Evolutionary conservation across 2,797 vertebrate genomes (phyloP), one percentile per base, ranked within the genome.

Genomic region (Takifugu ocellatus): DNA sequence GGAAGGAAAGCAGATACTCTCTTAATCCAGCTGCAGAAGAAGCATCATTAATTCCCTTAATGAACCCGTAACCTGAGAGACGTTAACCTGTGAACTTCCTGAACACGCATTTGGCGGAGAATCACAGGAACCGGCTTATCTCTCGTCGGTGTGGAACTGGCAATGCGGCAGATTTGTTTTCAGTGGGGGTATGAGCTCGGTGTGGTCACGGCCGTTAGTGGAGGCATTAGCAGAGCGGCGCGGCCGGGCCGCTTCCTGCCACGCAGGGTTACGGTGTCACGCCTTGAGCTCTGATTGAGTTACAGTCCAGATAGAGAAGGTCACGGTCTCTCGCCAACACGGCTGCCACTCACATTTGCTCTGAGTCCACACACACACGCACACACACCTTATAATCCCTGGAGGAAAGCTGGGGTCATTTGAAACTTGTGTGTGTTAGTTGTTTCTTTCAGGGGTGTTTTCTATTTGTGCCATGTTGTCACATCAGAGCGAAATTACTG

Each of bases 131-230:
- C 77, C 79, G 84, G 82, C 87, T 89, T 90, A 91, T 92, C 89
- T 91, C 84, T 76, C 56, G 44, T 66, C 79, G 27, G 51, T 62
- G 76, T 65, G 71, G 76, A 73, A 78, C 72, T 72, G 81, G 70
- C 70, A 15, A 70, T 21, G 73, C 66, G 61, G 78, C 47, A 9
- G 77, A 65, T 85, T 82, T 76, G 67, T 81, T 81, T 84, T 83
- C 67, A 52, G 64, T 59, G 77, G 78, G 87, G 88, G 78, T 92
- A 92, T 93, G 93, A 91, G 91, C 46, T 26, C 51, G 56, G 79
- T 83, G 82, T 73, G 58, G 92, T 94, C 92, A 94, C 65, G 93
- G 88, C 86, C 92, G 85, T 94, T 94, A 94, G 85, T 79, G 81
- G 73, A 68, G 80, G 87, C 87, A 90, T 93, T 93, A 92, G 86